phyloP scores from a whole-genome alignment of 1,140 invertebrate species.

The Mycetomoellerius zeteki region DNA sequence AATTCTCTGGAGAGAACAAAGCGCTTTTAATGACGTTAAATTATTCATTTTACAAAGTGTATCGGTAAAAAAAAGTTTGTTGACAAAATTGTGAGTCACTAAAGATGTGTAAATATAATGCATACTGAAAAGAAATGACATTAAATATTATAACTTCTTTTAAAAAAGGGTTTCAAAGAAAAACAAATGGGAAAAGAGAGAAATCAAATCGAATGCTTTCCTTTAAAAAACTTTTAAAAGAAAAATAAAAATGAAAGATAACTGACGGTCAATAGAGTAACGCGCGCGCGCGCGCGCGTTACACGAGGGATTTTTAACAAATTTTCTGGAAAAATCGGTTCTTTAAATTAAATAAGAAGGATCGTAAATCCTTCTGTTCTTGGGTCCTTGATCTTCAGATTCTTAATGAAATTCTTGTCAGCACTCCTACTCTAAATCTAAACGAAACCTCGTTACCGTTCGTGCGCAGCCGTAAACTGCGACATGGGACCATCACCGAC shows the following conservation, averaged over 20 bases:
- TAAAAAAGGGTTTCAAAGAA: not conserved
- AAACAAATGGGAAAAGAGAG: not conserved
- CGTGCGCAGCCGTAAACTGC: conserved; percentile 53
- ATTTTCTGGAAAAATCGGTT: not conserved
- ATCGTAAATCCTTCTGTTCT: not conserved
- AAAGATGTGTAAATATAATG: not conserved
- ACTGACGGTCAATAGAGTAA: not conserved
- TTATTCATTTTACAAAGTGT: conserved; percentile 36
- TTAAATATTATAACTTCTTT: not conserved
- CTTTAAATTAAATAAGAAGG: not conserved
- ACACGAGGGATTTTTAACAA: not conserved
- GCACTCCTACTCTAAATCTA: not conserved
- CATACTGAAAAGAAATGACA: not conserved
- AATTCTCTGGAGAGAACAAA: conserved; percentile 18
- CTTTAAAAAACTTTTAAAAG: not conserved
- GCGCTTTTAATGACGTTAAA: conserved; percentile 40
- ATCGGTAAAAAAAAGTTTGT: not conserved
- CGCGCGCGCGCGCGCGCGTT: no score
- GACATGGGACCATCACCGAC: conserved; percentile 52
- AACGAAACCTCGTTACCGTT: conserved; percentile 26
- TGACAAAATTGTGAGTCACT: not conserved
- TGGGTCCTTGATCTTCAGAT: no score
- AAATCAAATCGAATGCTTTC: not conserved
- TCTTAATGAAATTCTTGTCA: not conserved
- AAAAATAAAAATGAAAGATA: not conserved